phyloP scores from a whole-genome alignment of 2,888 invertebrate species.

The Drosophila gaucha region DNA sequence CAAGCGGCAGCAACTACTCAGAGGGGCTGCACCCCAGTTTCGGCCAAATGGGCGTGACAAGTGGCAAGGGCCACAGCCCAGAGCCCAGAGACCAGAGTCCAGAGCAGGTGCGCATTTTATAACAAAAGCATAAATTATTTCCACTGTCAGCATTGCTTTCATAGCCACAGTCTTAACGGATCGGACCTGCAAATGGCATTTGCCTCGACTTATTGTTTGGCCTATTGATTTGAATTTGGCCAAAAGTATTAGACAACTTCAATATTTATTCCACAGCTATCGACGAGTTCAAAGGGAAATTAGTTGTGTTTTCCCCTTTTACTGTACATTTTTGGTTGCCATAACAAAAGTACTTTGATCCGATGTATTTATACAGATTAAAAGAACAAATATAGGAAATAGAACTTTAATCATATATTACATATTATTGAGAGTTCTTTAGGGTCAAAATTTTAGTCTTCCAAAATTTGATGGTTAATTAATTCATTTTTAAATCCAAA shows the following conservation, averaged over 20 bases:
- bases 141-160: conserved; percentile 79
- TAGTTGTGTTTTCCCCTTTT: conserved; percentile 35
- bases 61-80: conserved; percentile 31
- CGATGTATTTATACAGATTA: conserved; percentile 35
- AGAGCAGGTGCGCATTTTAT: conserved; percentile 70
- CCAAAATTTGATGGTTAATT: no score
- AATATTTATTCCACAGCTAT: conserved; percentile 22
- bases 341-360: conserved; percentile 31
- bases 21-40: conserved; percentile 48
- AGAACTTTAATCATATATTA: no score
- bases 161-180: conserved; percentile 14
- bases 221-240: conserved; percentile 74
- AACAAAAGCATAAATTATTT: conserved; percentile 82
- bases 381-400: conserved; percentile 25
- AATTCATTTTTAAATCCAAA: no score
- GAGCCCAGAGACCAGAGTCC: conserved; percentile 3
- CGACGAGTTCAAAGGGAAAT: background rate
- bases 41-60: conserved; percentile 45
- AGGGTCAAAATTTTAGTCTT: no score
- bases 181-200: conserved; percentile 65
- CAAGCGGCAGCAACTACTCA: conserved; percentile 29
- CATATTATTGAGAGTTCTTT: no score
- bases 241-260: conserved; percentile 69
- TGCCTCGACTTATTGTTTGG: conserved; percentile 68
- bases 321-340: conserved; percentile 51